Base-by-base conservation (phyloP, 2,797 vertebrate genomes). In the Premnoplex brunnescens region DNA sequence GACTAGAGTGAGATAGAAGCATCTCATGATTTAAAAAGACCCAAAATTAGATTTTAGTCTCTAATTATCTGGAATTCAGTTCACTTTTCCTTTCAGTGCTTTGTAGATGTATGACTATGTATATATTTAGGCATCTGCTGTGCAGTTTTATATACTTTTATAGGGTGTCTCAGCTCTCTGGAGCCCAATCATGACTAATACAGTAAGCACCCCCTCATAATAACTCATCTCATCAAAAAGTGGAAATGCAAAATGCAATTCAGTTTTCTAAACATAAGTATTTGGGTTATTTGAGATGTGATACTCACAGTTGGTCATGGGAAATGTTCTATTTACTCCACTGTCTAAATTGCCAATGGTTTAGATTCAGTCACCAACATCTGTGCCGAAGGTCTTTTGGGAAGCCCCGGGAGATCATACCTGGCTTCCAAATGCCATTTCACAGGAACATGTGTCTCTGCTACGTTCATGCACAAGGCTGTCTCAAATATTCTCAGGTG, bases 151-250 rank as follows among this genome's bases (percentile, higher is more conserved):
- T 27, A 7, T 44, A 26, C 3, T 5, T 16, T 14, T 21, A 19
- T 10, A 64, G 17, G 18, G 8, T 55, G 6, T 69, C 5, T 60
- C 21, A 20, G 34, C 51, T 46, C 12, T 82, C 32, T 76, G 43
- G 37, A 82, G 58, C 32, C 26, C 32, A 17, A 10, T 39, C 24
- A 26, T 32, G 4, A 43, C 46, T 75, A 66, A 48, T 26, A 32
- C 0, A 9, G 24, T 6, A 77, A 44, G 18, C 0, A 0, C 1
- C 7, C 27, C 22, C 66, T 88, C 43, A 85, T 43, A 85, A 73
- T 39, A 51, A 24, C 4, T 83, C 12, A 28, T 27, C 15, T 77
- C 30, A 16, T 13, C 13, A 67, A 51, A 73, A 83, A 59, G 20
- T 23, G 14, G 34, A 54, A 20, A 30, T 10, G 10, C 69, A 59